A percentile compares a stretch with the other conserved stretches of the same genome.
These are phyloP conservation scores for Poeciliopsis turneri DNA, from an alignment of 2,797 vertebrate genomes.

Conservation along the genomic window DNA sequence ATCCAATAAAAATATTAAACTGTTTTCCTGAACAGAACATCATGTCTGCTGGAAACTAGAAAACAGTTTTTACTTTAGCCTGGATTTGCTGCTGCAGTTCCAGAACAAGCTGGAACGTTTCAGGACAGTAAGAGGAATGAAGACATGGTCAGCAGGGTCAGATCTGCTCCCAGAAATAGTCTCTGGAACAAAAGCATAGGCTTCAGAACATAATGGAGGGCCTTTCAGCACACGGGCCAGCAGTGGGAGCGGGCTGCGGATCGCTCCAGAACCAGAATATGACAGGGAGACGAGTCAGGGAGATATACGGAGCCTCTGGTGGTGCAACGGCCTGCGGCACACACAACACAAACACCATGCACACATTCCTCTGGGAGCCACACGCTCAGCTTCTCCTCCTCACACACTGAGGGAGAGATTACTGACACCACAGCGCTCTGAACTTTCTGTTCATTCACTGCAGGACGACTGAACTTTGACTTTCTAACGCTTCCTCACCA, in stretches of 20 bases:
- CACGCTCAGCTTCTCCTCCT: constrained; percentile 62
- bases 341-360: constrained; percentile 75
- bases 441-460: constrained; percentile 43
- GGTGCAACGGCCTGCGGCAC: constrained; percentile 71
- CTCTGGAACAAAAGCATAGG: constrained; percentile 69
- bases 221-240: constrained; percentile 60
- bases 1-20: constrained; percentile 4
- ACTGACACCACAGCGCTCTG: constrained; percentile 62
- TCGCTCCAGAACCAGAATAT: constrained; percentile 74
- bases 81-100: constrained; percentile 10
- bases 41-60: background rate
- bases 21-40: background rate
- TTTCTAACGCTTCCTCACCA: constrained; percentile 4
- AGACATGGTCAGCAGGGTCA: constrained; percentile 59
- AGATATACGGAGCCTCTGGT: constrained; percentile 69
- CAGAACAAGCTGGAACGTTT: constrained; percentile 56
- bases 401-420: constrained; percentile 72
- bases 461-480: constrained; percentile 39
- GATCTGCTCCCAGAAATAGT: constrained; percentile 62
- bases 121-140: constrained; percentile 53
- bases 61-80: constrained; percentile 5
- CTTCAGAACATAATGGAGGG: constrained; percentile 71
- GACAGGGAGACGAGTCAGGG: constrained; percentile 69
- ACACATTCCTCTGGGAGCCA: constrained; percentile 69
- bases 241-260: constrained; percentile 67